phyloP scores from a whole-genome alignment of 1,140 invertebrate genomes.

The Ostrea denselamellosa region DNA sequence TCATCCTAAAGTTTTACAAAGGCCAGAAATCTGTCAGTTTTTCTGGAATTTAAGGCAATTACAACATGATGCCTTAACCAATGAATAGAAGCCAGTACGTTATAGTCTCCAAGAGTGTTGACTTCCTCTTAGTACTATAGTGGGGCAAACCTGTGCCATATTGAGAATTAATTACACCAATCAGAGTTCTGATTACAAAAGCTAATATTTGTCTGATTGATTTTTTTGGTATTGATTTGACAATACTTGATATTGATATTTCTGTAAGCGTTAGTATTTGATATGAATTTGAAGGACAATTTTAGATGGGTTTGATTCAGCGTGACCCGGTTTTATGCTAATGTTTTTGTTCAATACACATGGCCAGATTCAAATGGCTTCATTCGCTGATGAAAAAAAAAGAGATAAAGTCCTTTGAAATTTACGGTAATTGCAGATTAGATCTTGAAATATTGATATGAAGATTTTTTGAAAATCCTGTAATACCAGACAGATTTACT shows the following conservation, averaged over 20 bases:
- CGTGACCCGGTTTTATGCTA: not conserved
- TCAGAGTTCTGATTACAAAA: constrained; percentile 20
- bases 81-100: not conserved
- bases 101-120: not conserved
- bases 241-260: constrained; percentile 21
- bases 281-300: constrained; percentile 4
- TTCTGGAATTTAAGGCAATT: not conserved
- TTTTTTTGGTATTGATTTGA: constrained; percentile 1
- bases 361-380: not conserved
- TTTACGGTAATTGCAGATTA: no score
- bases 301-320: not conserved
- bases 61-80: not conserved
- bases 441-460: no score
- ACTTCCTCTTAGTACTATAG: not conserved
- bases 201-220: constrained; percentile 34
- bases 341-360: not conserved
- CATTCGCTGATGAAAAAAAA: no score
- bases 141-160: not conserved
- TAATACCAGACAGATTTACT: no score
- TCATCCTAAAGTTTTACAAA: not conserved
- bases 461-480: no score
- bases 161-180: constrained; percentile 33
- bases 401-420: no score
- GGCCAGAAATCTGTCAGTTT: not conserved
- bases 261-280: not conserved